phyloP scores from a whole-genome alignment of 1,140 invertebrate genomes.

The Drosophila santomea region DNA sequence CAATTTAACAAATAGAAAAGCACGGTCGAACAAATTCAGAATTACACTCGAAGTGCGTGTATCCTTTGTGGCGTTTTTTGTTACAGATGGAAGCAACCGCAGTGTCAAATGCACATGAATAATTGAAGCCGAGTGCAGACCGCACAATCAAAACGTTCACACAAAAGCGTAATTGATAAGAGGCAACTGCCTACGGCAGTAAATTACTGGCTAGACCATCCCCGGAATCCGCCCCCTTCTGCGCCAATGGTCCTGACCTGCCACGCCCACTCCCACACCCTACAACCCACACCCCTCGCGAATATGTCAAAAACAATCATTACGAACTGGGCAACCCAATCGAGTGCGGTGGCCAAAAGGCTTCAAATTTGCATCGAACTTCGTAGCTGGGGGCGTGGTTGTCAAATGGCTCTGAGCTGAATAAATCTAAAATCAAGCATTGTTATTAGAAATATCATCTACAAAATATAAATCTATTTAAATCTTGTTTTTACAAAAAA shows the following conservation, averaged over 20 bases:
- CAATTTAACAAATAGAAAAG: conserved; percentile 35
- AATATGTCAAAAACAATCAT: conserved; percentile 59
- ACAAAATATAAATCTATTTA: too few relatives aligned
- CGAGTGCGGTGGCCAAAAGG: conserved; percentile 49
- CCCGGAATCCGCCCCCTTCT: conserved; percentile 4
- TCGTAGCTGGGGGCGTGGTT: conserved; percentile 10
- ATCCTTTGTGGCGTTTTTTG: conserved; percentile 40
- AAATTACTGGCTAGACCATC: conserved; percentile 38
- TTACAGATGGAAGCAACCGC: conserved; percentile 43
- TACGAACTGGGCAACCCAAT: conserved; percentile 19
- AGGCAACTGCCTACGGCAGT: conserved; percentile 40
- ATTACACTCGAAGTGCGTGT: conserved; percentile 20
- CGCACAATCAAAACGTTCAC: conserved; percentile 54
- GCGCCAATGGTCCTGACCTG: background rate
- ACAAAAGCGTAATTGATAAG: conserved; percentile 58
- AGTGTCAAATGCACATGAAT: conserved; percentile 65
- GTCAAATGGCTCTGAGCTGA: conserved; percentile 1
- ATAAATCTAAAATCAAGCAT: background rate
- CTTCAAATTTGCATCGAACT: conserved; percentile 44
- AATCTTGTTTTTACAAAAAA: too few relatives aligned
- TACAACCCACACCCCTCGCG: background rate
- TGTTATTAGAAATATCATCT: too few relatives aligned
- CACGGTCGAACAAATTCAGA: conserved; percentile 21
- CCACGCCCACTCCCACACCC: background rate
- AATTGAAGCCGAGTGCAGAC: conserved; percentile 51